Conservation (phyloP, 2,113 vertebrate genomes). For the Seriola rivoliana region DNA sequence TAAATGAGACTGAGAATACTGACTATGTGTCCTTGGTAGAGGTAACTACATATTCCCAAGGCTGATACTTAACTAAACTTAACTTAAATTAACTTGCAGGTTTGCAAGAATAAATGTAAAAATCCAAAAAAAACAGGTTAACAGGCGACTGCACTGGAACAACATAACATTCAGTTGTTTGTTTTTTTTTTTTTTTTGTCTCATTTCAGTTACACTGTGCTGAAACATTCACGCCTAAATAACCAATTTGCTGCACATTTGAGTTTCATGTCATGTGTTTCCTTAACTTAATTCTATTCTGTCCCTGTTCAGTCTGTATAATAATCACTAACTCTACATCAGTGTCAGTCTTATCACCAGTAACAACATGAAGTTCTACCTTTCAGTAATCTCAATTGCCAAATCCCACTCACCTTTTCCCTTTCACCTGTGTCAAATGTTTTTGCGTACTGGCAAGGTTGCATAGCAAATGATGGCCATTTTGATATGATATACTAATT, state of each 20-base stretch:
- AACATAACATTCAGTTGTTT: neutral
- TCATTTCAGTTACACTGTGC: neutral
- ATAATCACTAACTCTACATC: conserved; percentile 52
- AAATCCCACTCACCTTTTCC: conserved; percentile 72
- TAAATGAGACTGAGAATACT: conserved; percentile 3
- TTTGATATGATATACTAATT: neutral
- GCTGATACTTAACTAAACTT: neutral
- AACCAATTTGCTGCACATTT: conserved; percentile 31
- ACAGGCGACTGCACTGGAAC: neutral
- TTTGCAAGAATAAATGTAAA: neutral
- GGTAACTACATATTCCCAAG: neutral
- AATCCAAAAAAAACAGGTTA: neutral
- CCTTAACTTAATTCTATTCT: conserved; percentile 47
- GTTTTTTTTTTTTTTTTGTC: neutral
- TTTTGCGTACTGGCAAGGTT: conserved; percentile 60
- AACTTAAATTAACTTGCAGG: neutral
- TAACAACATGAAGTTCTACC: conserved; percentile 76
- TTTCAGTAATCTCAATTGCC: conserved; percentile 75
- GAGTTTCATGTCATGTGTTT: conserved; percentile 46
- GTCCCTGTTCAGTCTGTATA: conserved; percentile 51
- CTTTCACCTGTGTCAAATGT: conserved; percentile 74
- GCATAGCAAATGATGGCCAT: conserved; percentile 16
- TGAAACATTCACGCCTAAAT: neutral
- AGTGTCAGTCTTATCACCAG: conserved; percentile 64
- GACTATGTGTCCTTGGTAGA: conserved; percentile 18